A percentile compares a stretch with the other conserved stretches of the same genome.
phyloP scores from a whole-genome alignment of 2,113 vertebrate genomes.

The Vimba vimba region DNA sequence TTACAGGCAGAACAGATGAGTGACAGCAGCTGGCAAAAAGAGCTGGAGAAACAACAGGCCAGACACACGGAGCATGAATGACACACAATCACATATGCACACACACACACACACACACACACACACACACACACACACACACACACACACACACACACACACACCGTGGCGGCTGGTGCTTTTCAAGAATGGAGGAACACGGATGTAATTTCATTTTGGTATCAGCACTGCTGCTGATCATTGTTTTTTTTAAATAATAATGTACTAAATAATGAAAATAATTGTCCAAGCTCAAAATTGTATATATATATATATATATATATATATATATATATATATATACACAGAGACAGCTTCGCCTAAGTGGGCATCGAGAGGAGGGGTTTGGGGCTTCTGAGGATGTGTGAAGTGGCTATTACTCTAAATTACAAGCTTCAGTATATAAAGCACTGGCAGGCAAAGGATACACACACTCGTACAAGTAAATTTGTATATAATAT shows the following conservation, averaged over 20 bases:
- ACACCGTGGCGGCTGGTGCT: not conserved
- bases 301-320: not conserved
- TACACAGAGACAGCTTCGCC: no score
- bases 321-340: no score
- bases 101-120: no score
- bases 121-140: not conserved
- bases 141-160: not conserved
- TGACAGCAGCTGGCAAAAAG: slow-evolving; percentile 27
- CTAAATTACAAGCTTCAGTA: no score
- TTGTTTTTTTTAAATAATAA: not conserved
- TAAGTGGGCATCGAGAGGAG: no score
- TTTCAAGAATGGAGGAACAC: not conserved
- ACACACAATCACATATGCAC: not conserved
- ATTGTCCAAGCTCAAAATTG: not conserved
- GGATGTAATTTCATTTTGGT: not conserved
- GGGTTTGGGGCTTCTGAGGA: no score
- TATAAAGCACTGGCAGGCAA: no score
- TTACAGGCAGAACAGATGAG: slow-evolving; percentile 15
- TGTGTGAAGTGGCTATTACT: no score
- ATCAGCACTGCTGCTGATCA: not conserved
- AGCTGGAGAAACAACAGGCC: not conserved
- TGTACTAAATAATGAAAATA: slow-evolving; percentile 1
- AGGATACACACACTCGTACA: no score
- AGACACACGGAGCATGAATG: not conserved
- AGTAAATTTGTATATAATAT: slow-evolving; percentile 1